phyloP scores from a whole-genome alignment of 2,113 vertebrate genomes.

The Odobenus rosmarus region DNA sequence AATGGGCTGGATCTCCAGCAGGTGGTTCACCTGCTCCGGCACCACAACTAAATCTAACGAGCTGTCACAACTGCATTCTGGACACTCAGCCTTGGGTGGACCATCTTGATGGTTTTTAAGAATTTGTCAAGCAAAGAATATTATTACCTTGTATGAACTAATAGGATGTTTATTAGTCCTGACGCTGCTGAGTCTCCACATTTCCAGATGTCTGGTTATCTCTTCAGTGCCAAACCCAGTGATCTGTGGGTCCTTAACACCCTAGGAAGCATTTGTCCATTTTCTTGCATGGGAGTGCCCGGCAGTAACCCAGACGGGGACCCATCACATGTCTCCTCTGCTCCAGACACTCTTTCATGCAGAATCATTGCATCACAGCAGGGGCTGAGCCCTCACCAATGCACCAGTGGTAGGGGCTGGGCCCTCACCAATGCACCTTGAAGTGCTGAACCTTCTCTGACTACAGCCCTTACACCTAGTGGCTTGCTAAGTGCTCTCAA shows the following conservation, averaged over 20 bases:
- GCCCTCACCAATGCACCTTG: neutral
- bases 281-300: neutral
- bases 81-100: neutral
- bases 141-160: neutral
- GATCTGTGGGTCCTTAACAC: neutral
- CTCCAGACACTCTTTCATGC: neutral
- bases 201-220: slow-evolving; percentile 42
- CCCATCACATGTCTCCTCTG: neutral
- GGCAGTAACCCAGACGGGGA: neutral
- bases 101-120: slow-evolving; percentile 16
- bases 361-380: neutral
- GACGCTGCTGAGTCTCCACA: neutral
- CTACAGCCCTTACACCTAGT: neutral
- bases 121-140: slow-evolving; percentile 53
- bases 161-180: neutral
- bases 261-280: neutral
- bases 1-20: neutral
- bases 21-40: neutral
- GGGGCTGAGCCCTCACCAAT: neutral
- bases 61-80: neutral
- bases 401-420: neutral
- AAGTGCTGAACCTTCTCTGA: neutral
- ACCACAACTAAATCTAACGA: neutral
- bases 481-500: neutral
- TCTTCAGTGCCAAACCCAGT: neutral